Conservation (phyloP, 2,113 vertebrate species). For the Microtus pennsylvanicus region DNA sequence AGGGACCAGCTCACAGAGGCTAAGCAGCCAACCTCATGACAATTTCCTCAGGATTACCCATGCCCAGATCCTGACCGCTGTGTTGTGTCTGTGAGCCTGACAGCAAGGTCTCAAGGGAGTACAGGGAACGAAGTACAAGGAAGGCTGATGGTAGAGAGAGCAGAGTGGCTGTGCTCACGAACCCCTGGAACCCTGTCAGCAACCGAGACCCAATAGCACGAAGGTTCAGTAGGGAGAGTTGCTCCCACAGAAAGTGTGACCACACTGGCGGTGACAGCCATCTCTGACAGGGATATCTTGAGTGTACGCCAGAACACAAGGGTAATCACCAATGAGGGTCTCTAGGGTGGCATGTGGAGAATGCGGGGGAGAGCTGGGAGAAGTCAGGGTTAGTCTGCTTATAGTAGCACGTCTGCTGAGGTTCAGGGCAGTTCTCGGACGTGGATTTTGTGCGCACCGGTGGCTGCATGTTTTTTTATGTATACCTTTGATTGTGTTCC, state of each 20-base stretch:
- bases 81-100: slow-evolving; percentile 40
- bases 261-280: neutral
- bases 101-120: neutral
- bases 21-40: neutral
- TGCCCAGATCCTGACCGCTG: neutral
- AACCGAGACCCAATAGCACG: neutral
- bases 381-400: neutral
- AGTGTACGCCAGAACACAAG: neutral
- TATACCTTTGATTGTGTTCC: neutral
- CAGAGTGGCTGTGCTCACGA: neutral
- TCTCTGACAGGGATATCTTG: neutral
- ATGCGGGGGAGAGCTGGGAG: neutral
- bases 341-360: neutral
- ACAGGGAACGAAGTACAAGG: neutral
- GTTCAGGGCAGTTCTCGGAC: neutral
- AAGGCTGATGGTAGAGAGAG: neutral
- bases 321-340: neutral
- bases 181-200: neutral
- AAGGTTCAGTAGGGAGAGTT: neutral
- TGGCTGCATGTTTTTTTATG: neutral
- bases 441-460: neutral
- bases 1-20: neutral
- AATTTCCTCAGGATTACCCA: neutral
- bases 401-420: neutral
- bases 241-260: neutral